A percentile compares a stretch with the other conserved stretches of the same genome.
phyloP scores from a whole-genome alignment of 2,113 vertebrate genomes.

The Strix aluco region DNA sequence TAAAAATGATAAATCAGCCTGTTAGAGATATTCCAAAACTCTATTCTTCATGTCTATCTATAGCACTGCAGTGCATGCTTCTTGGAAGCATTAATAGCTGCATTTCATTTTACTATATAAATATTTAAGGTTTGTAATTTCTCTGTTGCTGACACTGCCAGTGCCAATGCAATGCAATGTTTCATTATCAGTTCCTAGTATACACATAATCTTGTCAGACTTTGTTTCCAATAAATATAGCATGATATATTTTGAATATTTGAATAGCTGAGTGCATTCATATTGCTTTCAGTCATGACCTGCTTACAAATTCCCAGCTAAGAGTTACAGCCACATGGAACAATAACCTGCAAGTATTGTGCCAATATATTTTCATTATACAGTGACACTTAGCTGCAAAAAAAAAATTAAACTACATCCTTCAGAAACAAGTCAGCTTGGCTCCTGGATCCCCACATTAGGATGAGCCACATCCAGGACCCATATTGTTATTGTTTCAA shows the following conservation, averaged over 20 bases:
- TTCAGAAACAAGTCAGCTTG: slow-evolving; percentile 38
- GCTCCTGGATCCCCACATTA: background rate
- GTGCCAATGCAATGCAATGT: slow-evolving; percentile 59
- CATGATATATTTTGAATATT: slow-evolving; percentile 76
- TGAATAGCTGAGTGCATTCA: slow-evolving; percentile 66
- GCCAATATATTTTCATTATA: slow-evolving; percentile 76
- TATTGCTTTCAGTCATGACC: slow-evolving; percentile 70
- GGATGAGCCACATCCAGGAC: background rate
- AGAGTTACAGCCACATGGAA: slow-evolving; percentile 65
- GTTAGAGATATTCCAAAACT: slow-evolving; percentile 51
- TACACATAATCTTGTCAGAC: slow-evolving; percentile 77
- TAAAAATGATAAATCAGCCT: slow-evolving; percentile 71
- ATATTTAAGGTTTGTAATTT: slow-evolving; percentile 79
- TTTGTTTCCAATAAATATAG: slow-evolving; percentile 75
- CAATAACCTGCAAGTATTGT: slow-evolving; percentile 59
- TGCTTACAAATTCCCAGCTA: slow-evolving; percentile 72
- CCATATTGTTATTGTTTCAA: background rate
- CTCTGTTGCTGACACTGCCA: slow-evolving; percentile 68
- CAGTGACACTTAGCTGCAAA: slow-evolving; percentile 67
- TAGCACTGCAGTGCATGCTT: slow-evolving; percentile 44
- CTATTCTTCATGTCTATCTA: slow-evolving; percentile 71
- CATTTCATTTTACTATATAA: slow-evolving; percentile 76
- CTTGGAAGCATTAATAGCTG: slow-evolving; percentile 69
- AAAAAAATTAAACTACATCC: slow-evolving; percentile 34
- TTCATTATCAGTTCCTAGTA: slow-evolving; percentile 68